Evolutionary conservation across 2,888 invertebrate species (phyloP), one percentile per base, ranked within the genome.

Genomic region (Nebria brevicollis): DNA sequence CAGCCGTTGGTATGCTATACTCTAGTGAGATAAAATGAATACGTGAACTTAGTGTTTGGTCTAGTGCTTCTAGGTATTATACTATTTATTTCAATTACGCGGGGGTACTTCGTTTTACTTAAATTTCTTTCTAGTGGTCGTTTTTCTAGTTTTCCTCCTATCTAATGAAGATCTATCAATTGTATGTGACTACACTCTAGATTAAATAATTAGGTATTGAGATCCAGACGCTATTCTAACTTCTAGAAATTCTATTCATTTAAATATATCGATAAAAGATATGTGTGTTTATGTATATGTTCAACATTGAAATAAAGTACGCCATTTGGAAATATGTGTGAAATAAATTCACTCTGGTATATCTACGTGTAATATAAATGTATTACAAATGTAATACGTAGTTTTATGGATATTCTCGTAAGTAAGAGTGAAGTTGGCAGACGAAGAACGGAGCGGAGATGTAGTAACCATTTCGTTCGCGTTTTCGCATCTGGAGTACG

Each of bases 41-140:
- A 73, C 64, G 65, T 65, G 41, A 54, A 11, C 11, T 13, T 54
- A 54, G 72, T 20, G 20, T 4, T 11, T 20, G 15, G 11, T 10
- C n/a, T 66, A 15, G 15, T 25, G 66, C 20, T 73, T 34, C 72
- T 42, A 72, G 34, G 80, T 75, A 80, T 75, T 70, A 72, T 73
- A 72, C 80, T 80, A 80, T 80, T 80, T 80, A 80, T 80, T 80
- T 75, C 80, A 80, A 80, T 80, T 80, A 80, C 75, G 73, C 75
- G 41, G 7, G 11, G 43, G 80, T 75, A 80, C 70, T 80, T 75
- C 72, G 75, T 80, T 75, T 72, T 75, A 80, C 75, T 80, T 80
- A 80, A 80, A 80, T 80, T 80, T 75, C 70, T 80, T 80, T 79
- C 79, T 79, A 3, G 72, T 54, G 66, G 74, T 79, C 74, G 66